Base-by-base conservation (phyloP, 2,888 invertebrate genomes). In the Ectemnius continuus region DNA sequence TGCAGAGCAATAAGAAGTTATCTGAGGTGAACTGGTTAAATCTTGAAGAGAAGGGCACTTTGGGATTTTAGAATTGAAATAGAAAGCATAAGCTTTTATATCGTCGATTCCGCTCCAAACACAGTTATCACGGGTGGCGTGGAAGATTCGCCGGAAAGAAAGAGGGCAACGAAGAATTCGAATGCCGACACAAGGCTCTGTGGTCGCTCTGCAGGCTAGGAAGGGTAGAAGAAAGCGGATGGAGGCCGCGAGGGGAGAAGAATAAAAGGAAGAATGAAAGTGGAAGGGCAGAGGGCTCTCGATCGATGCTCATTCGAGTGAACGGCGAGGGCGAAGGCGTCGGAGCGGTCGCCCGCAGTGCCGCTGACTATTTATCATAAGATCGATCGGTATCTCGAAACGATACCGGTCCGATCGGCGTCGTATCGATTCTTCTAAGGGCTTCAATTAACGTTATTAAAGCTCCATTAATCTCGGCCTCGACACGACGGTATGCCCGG, bases 401-500 rank as follows among this genome's bases (percentile, higher is more conserved):
- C 89, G 88, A 89, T 89, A 86, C 87, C 82, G 85, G 84, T 83
- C 74, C 75, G 82, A 85, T 85, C 85, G 84, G 83, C 79, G 84
- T 87, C 86, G 87, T 88, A 89, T 89, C 89, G 89, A 89, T 89
- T 89, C 88, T 89, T 88, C 88, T 88, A 88, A 89, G 89, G 88
- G 89, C 89, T 89, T 89, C 89, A 89, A 89, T 89, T 89, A 89
- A 89, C 89, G 89, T 89, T 89, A 89, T 89, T 89, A 89, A 89
- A 89, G 88, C 86, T 86, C 88, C 89, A 89, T 89, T 89, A 89
- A 89, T 89, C 89, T 88, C 84, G 73, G 78, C 75, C 73, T 80
- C 85, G 86, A 85, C 87, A 84, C 82, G 82, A 79, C 80, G 85
- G 88, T 83, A 85, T 87, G 86, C 83, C 61, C 75, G 85, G 85